phyloP scores from a whole-genome alignment of 2,113 vertebrate genomes.

The Osmerus mordax region DNA sequence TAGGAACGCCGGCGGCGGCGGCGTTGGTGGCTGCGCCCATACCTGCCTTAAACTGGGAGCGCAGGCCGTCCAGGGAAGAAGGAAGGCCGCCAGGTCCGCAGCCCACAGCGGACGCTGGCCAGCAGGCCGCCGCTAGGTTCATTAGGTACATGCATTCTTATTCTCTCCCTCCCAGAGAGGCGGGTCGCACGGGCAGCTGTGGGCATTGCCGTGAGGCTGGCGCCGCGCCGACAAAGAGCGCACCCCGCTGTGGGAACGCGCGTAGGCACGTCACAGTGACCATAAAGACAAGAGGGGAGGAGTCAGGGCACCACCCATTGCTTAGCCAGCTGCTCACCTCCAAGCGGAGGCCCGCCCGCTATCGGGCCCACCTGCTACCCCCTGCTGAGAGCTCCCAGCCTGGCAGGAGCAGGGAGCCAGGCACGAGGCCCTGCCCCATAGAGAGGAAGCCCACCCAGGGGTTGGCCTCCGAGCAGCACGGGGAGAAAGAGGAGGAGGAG shows the following conservation, averaged over 20 bases:
- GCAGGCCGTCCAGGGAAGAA: conserved; percentile 70
- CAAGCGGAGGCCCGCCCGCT: conserved; percentile 61
- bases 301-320: conserved; percentile 69
- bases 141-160: conserved; percentile 85
- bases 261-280: conserved; percentile 65
- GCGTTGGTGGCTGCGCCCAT: conserved; percentile 36
- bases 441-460: conserved; percentile 12
- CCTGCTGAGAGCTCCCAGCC: conserved; percentile 39
- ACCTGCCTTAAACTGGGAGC: conserved; percentile 66
- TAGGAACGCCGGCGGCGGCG: conserved; percentile 64
- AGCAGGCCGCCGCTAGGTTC: conserved; percentile 77
- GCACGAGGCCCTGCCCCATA: conserved; percentile 27
- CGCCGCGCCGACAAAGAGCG: conserved; percentile 64
- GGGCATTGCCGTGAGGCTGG: conserved; percentile 77
- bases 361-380: conserved; percentile 46
- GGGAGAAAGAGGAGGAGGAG: conserved; percentile 33
- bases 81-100: conserved; percentile 70
- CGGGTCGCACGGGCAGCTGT: conserved; percentile 72
- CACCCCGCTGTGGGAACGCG: conserved; percentile 52
- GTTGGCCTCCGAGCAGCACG: background rate
- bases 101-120: conserved; percentile 60
- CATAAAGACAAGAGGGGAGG: conserved; percentile 67
- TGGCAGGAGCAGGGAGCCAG: conserved; percentile 39
- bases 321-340: conserved; percentile 75
- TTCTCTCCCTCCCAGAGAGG: conserved; percentile 79